Conservation (phyloP, 2,888 invertebrate genomes). For the Penaeus monodon region DNA sequence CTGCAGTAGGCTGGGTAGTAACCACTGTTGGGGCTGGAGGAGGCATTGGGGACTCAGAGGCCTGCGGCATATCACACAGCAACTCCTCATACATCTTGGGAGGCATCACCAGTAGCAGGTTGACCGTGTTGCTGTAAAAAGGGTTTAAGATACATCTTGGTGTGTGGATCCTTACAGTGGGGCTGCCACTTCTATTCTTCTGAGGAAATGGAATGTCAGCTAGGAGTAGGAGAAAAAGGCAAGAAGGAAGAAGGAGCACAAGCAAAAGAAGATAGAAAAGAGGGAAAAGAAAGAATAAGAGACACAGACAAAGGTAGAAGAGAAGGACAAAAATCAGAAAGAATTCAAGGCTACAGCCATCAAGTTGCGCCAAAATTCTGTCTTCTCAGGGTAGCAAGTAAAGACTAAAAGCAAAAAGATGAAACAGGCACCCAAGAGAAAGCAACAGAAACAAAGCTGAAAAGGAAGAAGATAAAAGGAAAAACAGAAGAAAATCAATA, state of each 20-base stretch:
- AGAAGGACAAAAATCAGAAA: not conserved
- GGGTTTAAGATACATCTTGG: not conserved
- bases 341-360: not conserved
- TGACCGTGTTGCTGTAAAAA: conserved; percentile 54
- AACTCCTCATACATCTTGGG: conserved; percentile 51
- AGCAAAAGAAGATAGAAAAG: not conserved
- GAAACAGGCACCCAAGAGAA: too few relatives aligned
- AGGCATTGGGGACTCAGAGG: too few relatives aligned
- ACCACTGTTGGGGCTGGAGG: conserved; percentile 37
- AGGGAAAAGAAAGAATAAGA: not conserved
- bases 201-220: not conserved
- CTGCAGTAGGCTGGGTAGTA: conserved; percentile 47
- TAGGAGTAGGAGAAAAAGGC: not conserved
- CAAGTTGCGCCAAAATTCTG: conserved; percentile 52
- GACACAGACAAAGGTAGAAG: not conserved
- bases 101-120: conserved; percentile 57
- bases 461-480: not conserved
- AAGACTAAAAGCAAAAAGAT: conserved; percentile 71
- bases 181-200: too few relatives aligned
- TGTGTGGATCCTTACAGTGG: not conserved
- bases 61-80: conserved; percentile 47
- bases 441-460: too few relatives aligned
- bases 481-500: not conserved
- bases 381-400: conserved; percentile 33
- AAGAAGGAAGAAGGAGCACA: not conserved